Percentiles rank a stretch among this genome's conserved stretches.
phyloP scores from a whole-genome alignment of 2,113 vertebrate genomes.

The Apodemus speciosus region DNA sequence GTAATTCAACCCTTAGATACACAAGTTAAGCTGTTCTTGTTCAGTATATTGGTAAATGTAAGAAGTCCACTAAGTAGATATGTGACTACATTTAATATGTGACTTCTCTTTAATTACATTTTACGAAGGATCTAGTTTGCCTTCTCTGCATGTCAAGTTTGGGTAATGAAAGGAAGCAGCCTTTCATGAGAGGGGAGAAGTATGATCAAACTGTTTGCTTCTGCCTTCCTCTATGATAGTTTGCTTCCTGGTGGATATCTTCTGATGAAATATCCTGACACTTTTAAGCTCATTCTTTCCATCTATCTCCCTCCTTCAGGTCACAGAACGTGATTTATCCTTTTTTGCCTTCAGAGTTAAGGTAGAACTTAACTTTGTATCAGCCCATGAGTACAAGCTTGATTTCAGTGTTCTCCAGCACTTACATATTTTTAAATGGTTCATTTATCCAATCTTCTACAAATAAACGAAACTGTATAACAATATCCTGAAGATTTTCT shows the following conservation, averaged over 20 bases:
- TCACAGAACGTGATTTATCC: not conserved
- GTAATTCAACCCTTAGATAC: not conserved
- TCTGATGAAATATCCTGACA: not conserved
- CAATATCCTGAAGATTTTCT: not conserved
- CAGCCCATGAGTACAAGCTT: not conserved
- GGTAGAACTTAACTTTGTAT: not conserved
- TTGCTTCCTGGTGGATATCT: not conserved
- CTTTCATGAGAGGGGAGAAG: not conserved
- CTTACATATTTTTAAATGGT: not conserved
- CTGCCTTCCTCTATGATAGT: not conserved
- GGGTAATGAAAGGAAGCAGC: not conserved
- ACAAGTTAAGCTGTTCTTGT: not conserved
- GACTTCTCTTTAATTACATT: not conserved
- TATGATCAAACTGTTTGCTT: not conserved
- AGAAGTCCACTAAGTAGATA: not conserved
- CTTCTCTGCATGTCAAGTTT: not conserved
- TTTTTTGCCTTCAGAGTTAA: not conserved
- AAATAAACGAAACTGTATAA: not conserved
- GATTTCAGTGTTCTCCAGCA: not conserved
- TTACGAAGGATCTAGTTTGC: not conserved
- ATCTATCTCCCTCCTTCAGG: not conserved
- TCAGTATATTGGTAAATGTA: not conserved
- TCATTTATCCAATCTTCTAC: not conserved
- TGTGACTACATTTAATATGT: not conserved
- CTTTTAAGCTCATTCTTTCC: not conserved